Evolutionary conservation across 2,888 invertebrate species (phyloP), one percentile per base, ranked within the genome.

Genomic region (Anoncus sp.): DNA sequence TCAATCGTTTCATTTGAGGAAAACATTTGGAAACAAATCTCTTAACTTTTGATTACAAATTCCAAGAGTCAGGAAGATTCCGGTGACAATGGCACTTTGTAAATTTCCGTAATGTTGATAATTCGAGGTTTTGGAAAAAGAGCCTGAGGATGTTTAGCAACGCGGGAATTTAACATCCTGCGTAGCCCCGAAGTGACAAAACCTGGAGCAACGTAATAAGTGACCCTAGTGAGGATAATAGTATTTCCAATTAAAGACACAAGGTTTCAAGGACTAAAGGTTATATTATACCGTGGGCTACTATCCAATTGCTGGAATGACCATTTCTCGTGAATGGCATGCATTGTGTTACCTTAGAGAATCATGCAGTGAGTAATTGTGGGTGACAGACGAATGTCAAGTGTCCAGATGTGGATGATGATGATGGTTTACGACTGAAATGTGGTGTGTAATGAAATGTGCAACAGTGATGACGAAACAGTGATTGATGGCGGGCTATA

Each of bases 111-210:
- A 45, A 24, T 59, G 59, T 38, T 31, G 59, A 31, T 59, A 47
- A 43, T 59, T 59, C 14, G 22, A 22, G 16, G 27, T 35, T 43
- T 18, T 31, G n/a, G 31, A 24, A 4, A 24, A 12, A 12, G 22
- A 18, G 14, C 9, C 38, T 45, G 43, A 49, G 49, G 51, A 66
- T 49, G 59, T 51, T 24, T 14, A 27, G 16, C 14, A 18, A 51
- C 24, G 65, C 59, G 59, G 57, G 49, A 66, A 66, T 40, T 24
- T n/a, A 51, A 73, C 49, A 16, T 51, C 35, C 49, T 27, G 59
- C 45, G 20, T 20, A 35, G n/a, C 18, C 45, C 45, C 31, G 31
- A 7, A 31, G 31, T 31, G 31, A n/a, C n/a, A n/a, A n/a, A n/a
- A n/a, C n/a, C n/a, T n/a, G n/a, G n/a, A n/a, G n/a, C n/a, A n/a